phyloP scores from a whole-genome alignment of 2,797 vertebrate genomes.

The Gymnopithys bicolor region DNA sequence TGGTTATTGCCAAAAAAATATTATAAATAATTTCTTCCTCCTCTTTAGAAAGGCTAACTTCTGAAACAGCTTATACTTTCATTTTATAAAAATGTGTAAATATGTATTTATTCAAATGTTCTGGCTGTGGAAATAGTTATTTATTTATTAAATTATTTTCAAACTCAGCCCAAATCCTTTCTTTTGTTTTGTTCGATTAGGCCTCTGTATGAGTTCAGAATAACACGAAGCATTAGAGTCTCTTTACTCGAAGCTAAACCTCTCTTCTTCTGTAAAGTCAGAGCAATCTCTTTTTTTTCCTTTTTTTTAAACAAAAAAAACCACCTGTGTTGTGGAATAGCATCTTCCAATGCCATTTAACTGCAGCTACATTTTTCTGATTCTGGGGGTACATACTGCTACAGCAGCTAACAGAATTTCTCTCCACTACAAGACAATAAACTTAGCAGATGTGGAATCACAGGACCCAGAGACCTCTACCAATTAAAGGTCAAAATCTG shows the following conservation, averaged over 20 bases:
- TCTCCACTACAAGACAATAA: constrained; percentile 54
- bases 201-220: background rate
- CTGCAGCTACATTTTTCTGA: background rate
- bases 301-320: too few species aligned
- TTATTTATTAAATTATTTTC: background rate
- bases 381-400: background rate
- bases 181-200: background rate
- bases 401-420: constrained; percentile 62
- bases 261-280: background rate
- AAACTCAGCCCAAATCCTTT: background rate
- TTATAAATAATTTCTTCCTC: background rate
- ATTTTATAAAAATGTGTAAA: background rate
- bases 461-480: constrained; percentile 59
- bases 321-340: background rate
- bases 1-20: background rate
- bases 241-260: background rate
- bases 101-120: background rate
- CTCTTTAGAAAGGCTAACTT: background rate
- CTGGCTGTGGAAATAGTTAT: background rate
- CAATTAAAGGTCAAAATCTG: constrained; percentile 73
- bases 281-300: background rate
- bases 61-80: background rate
- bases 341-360: background rate
- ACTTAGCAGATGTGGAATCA: constrained; percentile 63
- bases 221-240: background rate